Conservation (phyloP, 2,888 invertebrate species). For the Cheiracanthium punctorium region DNA sequence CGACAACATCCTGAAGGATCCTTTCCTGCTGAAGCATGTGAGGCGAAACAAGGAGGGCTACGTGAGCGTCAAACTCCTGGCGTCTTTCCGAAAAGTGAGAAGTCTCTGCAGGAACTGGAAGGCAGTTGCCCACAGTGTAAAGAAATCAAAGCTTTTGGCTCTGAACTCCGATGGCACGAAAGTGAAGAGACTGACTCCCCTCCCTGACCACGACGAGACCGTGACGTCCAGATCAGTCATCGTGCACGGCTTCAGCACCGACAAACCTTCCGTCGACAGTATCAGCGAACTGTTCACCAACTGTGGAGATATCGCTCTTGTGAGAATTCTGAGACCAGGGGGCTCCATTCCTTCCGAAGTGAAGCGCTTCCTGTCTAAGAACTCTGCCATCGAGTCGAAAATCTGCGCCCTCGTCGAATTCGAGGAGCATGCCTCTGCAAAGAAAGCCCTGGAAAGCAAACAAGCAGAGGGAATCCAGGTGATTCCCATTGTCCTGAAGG, state of each 20-base stretch:
- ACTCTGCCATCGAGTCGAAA: slow-evolving; percentile 89
- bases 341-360: slow-evolving; percentile 93
- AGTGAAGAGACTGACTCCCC: slow-evolving; percentile 86
- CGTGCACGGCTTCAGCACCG: slow-evolving; percentile 88
- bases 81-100: slow-evolving; percentile 95
- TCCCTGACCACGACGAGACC: slow-evolving; percentile 93
- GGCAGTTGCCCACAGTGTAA: slow-evolving; percentile 90
- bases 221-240: slow-evolving; percentile 94
- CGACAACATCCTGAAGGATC: slow-evolving; percentile 94
- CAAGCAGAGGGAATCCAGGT: slow-evolving; percentile 47
- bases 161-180: slow-evolving; percentile 94
- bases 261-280: slow-evolving; percentile 89
- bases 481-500: slow-evolving; percentile 43
- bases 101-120: slow-evolving; percentile 95
- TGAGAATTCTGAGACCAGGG: slow-evolving; percentile 90
- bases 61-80: slow-evolving; percentile 94
- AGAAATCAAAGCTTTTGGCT: slow-evolving; percentile 86
- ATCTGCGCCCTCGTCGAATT: slow-evolving; percentile 93
- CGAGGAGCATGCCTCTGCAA: slow-evolving; percentile 89
- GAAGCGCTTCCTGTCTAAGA: slow-evolving; percentile 91
- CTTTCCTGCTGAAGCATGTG: slow-evolving; percentile 95
- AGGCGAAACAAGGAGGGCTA: slow-evolving; percentile 96
- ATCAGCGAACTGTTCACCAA: slow-evolving; percentile 92
- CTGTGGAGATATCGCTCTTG: slow-evolving; percentile 92
- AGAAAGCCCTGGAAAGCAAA: slow-evolving; percentile 83